Conservation (phyloP, 2,113 vertebrate species). For the Isichthys henryi region DNA sequence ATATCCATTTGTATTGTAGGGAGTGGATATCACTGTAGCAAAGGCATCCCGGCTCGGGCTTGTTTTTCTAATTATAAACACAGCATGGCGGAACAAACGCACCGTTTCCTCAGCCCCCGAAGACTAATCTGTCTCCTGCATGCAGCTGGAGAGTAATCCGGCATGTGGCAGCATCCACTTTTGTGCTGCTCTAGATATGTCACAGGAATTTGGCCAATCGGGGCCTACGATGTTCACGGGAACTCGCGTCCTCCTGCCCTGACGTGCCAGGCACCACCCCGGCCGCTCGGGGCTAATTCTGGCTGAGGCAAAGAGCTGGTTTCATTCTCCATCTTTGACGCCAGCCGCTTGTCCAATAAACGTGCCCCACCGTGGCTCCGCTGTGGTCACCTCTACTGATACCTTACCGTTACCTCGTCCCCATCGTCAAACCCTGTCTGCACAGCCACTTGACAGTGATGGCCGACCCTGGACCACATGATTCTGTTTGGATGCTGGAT, state of each 20-base stretch:
- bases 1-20: background rate
- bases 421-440: background rate
- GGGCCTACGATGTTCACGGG: background rate
- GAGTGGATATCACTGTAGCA: background rate
- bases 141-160: background rate
- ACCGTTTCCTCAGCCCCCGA: background rate
- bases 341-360: background rate
- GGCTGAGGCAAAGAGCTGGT: background rate
- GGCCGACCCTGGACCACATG: background rate
- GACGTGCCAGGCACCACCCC: background rate
- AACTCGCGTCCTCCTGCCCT: background rate
- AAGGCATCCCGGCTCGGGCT: background rate
- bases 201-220: background rate
- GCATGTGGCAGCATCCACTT: background rate
- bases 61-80: background rate
- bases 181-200: slow-evolving; percentile 18
- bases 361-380: background rate
- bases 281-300: background rate
- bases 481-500: background rate
- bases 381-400: background rate
- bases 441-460: background rate
- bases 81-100: background rate
- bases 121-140: background rate
- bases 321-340: background rate
- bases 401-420: background rate